phyloP scores from a whole-genome alignment of 37 sponge, comb jelly and placozoan genomes.

The Halichondria panicea region DNA sequence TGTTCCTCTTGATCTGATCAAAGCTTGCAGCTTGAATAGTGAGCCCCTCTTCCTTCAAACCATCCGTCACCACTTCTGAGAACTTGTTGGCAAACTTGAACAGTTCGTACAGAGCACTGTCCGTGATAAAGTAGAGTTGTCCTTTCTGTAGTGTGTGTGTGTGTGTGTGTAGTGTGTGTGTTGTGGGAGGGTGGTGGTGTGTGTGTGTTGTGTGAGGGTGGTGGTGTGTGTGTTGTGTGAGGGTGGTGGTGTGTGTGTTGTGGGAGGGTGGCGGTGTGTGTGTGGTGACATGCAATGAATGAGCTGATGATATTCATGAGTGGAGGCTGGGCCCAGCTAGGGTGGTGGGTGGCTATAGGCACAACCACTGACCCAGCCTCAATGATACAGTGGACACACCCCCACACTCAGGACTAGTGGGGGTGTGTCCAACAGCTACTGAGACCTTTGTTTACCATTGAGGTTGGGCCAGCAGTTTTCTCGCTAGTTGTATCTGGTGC shows the following conservation, averaged over 20 bases:
- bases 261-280: neutral
- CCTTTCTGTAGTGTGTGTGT: slow-evolving; percentile 15
- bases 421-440: neutral
- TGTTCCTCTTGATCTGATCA: slow-evolving; percentile 34
- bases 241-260: neutral
- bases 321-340: slow-evolving; percentile 13
- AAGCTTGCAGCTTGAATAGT: slow-evolving; percentile 41
- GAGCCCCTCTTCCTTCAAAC: slow-evolving; percentile 63
- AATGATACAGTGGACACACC: neutral
- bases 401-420: neutral
- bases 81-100: slow-evolving; percentile 65
- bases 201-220: neutral
- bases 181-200: neutral
- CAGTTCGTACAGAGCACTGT: slow-evolving; percentile 79
- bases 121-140: slow-evolving; percentile 66
- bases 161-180: neutral
- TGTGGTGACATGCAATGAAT: slow-evolving; percentile 4
- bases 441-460: slow-evolving; percentile 11
- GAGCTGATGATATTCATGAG: slow-evolving; percentile 12
- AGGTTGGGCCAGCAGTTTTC: slow-evolving; percentile 1
- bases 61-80: slow-evolving; percentile 42
- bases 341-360: neutral
- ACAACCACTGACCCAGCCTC: slow-evolving; percentile 21
- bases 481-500: neutral
- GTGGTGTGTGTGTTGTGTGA: neutral